Base-by-base conservation (phyloP, 2,113 vertebrate genomes). In the Gasterosteus aculeatus region DNA sequence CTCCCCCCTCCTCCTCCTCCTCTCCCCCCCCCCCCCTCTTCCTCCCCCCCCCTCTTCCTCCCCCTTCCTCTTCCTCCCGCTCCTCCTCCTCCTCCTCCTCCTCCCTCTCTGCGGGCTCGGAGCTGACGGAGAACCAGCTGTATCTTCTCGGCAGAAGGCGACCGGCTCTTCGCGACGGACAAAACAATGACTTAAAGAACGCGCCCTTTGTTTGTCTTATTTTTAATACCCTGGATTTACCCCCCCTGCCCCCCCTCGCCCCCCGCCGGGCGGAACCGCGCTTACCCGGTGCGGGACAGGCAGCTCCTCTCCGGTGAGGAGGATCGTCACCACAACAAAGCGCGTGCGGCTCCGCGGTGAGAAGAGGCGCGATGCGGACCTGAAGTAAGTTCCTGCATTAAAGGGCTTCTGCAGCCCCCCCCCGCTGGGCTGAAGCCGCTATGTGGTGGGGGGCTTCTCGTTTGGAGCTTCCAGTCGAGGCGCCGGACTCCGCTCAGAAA, bases 41-140 rank as follows among this genome's bases (percentile, higher is more conserved):
- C 75, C 51, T 79, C 61, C 72, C 9, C 35, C 14, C 5, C 3
- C 1, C 15, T 12, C 61, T 19, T 0, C 39, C 16, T 39, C 42
- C 1, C n/a, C 0, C 19, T 0, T 63, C 22, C 12, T 10, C 64
- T 16, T 31, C 8, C 29, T 31, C 46, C 39, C 42, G 39, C 35
- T 35, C 26, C 64, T 41, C 31, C 3, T n/a, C 49, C 49, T 29
- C 38, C 51, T 47, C 65, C 56, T 77, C 62, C 7, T 62, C 53
- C 72, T 53, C 47, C 54, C 29, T 71, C 41, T 63, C 69, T 26
- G 69, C 56, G 49, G 77, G 67, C 41, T 56, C 42, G 58, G 76
- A 67, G 60, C 76, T 80, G 77, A 77, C 46, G 78, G 83, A n/a
- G 77, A 77, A 65, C 69, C 86, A 75, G 84, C 84, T 83, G 85